Evolutionary conservation across 2,797 vertebrate genomes (phyloP).

Genomic region (Chaunax sp.): DNA sequence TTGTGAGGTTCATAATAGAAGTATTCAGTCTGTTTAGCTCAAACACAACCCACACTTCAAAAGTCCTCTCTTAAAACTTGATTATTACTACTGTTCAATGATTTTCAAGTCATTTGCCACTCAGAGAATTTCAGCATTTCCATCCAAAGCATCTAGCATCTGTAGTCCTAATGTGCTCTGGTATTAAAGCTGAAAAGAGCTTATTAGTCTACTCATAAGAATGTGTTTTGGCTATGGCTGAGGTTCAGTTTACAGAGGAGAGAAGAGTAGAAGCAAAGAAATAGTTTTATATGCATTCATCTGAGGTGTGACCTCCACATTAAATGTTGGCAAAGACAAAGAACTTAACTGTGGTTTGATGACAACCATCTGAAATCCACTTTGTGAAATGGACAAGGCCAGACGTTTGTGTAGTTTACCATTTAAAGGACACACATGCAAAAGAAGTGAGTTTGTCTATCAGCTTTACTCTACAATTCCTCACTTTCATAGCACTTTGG

Average conservation of each 20-base stretch:
- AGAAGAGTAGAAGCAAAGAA: too few species aligned
- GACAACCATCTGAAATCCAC: background rate
- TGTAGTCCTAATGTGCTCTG: too few species aligned
- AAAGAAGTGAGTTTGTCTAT: conserved; percentile 7
- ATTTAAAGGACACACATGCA: conserved; percentile 1
- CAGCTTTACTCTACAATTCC: background rate
- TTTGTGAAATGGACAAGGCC: background rate
- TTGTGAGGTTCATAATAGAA: background rate
- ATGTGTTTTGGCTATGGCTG: too few species aligned
- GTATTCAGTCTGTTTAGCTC: conserved; percentile 2
- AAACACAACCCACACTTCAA: background rate
- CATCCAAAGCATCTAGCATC: too few species aligned
- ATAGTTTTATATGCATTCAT: too few species aligned
- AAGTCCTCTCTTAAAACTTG: background rate
- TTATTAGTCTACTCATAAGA: too few species aligned
- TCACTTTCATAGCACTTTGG: background rate
- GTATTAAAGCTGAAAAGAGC: too few species aligned
- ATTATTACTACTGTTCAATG: background rate
- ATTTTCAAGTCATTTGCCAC: too few species aligned
- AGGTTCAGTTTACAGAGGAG: too few species aligned
- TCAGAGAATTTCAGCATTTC: too few species aligned
- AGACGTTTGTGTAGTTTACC: too few species aligned
- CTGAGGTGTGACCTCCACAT: fast-evolving
- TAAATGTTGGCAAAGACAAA: conserved; percentile 29
- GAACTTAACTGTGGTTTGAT: background rate